phyloP scores from a whole-genome alignment of 2,888 invertebrate species.

The Aphelenchoides bicaudatus region DNA sequence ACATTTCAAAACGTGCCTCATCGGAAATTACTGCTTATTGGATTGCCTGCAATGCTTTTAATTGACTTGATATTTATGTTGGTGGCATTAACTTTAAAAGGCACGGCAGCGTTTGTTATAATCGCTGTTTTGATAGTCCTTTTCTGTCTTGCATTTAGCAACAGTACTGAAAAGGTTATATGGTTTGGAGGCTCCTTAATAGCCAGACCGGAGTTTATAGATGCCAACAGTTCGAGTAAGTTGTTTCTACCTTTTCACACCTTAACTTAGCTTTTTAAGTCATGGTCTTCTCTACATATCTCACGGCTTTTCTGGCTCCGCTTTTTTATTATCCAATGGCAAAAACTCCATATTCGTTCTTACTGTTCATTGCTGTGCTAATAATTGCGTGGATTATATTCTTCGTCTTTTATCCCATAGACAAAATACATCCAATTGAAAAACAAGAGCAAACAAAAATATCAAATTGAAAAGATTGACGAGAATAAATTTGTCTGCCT shows the following conservation, averaged over 20 bases:
- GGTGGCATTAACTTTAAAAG: too few species aligned
- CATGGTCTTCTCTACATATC: background rate
- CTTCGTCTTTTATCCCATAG: conserved; percentile 1
- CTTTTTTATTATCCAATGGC: background rate
- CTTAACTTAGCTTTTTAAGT: too few species aligned
- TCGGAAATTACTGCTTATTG: conserved; percentile 3
- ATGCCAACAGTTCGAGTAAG: too few species aligned
- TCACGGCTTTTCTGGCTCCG: conserved; percentile 1
- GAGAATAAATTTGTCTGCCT: too few species aligned
- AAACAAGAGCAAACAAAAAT: too few species aligned
- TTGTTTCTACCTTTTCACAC: too few species aligned
- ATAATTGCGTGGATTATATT: conserved; percentile 2
- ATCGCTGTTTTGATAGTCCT: background rate
- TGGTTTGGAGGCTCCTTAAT: background rate
- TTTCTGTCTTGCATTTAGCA: background rate
- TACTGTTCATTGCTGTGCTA: background rate
- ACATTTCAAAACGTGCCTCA: background rate
- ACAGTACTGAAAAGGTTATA: background rate
- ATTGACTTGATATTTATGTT: background rate
- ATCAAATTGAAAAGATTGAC: too few species aligned
- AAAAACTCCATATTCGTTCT: background rate
- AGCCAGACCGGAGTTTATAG: too few species aligned
- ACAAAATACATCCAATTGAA: too few species aligned
- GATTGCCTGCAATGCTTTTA: background rate
- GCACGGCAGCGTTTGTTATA: too few species aligned